Evolutionary conservation across 2,888 invertebrate species (phyloP).

Genomic region (Diploptera punctata): DNA sequence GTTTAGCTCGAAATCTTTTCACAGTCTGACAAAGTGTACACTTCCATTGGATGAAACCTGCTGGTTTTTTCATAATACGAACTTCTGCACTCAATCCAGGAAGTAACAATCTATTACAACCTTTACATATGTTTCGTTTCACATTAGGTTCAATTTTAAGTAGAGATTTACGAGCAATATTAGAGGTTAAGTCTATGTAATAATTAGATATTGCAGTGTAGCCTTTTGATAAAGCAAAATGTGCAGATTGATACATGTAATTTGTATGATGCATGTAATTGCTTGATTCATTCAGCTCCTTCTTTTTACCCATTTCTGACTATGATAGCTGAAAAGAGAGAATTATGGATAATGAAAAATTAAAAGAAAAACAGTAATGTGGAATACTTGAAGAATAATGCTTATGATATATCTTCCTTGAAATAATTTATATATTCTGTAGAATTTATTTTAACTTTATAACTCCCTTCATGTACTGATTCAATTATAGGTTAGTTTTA

Average conservation of each 20-base stretch:
- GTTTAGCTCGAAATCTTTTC: conserved; percentile 54
- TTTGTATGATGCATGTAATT: neutral
- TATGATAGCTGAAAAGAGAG: no score
- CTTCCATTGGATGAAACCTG: conserved; percentile 58
- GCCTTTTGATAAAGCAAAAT: neutral
- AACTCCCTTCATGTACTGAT: no score
- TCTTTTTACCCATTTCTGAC: neutral
- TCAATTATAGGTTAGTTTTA: no score
- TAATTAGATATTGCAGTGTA: neutral
- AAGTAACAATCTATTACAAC: conserved; percentile 62
- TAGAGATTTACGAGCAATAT: neutral
- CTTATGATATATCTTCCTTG: no score
- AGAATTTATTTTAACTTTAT: no score
- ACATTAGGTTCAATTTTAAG: conserved; percentile 58
- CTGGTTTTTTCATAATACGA: conserved; percentile 57
- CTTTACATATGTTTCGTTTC: conserved; percentile 66
- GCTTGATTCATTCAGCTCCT: neutral
- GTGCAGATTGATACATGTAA: conserved; percentile 1
- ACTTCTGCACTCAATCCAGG: conserved; percentile 61
- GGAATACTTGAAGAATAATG: no score
- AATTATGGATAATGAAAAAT: no score
- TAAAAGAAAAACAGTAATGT: no score
- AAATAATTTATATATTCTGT: no score
- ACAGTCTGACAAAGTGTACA: conserved; percentile 56
- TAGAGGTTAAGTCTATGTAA: neutral